Evolutionary conservation across 2,113 vertebrate genomes (phyloP).

Genomic region (Neotoma lepida): DNA sequence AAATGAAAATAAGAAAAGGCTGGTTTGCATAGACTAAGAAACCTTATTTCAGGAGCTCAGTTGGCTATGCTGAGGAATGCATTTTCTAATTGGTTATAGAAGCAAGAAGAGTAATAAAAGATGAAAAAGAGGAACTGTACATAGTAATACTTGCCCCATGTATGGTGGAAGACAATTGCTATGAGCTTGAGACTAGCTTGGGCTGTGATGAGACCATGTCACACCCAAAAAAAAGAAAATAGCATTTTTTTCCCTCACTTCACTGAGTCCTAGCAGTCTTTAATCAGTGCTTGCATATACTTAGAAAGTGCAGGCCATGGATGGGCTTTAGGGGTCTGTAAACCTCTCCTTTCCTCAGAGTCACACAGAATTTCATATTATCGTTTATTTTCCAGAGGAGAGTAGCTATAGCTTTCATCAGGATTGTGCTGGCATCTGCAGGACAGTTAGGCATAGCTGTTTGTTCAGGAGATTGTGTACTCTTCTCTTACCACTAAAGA

Average conservation of each 20-base stretch:
- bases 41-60: neutral
- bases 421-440: neutral
- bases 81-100: slow-evolving; percentile 16
- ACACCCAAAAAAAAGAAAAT: neutral
- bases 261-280: neutral
- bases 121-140: neutral
- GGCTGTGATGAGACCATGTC: neutral
- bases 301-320: neutral
- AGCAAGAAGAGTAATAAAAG: neutral
- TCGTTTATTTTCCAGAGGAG: neutral
- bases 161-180: neutral
- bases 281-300: neutral
- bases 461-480: neutral
- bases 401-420: neutral
- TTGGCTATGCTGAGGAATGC: neutral
- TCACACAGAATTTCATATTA: neutral
- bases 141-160: neutral
- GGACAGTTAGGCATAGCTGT: neutral
- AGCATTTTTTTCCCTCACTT: neutral
- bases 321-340: neutral
- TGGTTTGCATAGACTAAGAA: neutral
- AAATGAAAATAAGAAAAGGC: neutral
- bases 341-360: neutral
- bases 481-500: slow-evolving; percentile 11
- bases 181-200: neutral